Base-by-base conservation (phyloP, 2,113 vertebrate species). In the Triplophysa dalaica region DNA sequence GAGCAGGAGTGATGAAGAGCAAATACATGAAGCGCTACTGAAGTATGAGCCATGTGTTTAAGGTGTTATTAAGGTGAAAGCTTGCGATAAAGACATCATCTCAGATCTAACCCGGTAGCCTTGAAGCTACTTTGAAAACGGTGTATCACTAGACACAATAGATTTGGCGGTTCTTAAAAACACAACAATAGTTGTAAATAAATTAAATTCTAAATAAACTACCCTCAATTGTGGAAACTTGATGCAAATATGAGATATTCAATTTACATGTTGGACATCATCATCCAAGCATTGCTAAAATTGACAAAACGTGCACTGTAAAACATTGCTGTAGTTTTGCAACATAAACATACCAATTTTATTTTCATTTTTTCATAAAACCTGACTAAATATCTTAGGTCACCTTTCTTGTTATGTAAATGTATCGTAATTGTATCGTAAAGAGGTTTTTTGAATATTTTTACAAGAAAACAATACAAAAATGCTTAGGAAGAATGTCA, bases 61-160 rank as follows among this genome's bases (percentile, higher is more conserved):
- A 62, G 33, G 38, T 45, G 70, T 19, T 62, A 75, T 26, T 50
- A 50, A 50, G 16, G 43, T 14, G 10, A 63, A 75, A 75, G 17
- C 73, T 29, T 63, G 17, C 19, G 60, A 63, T 63, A 63, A 50
- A 26, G 73, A 48, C 14, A 61, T 24, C 38, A 43, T 43, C 54
- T 58, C 21, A 2, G 1, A 10, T 38, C 38, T 24, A 45, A 73
- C 1, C 13, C 17, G n/a, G 8, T n/a, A 12, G 16, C 16, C 10
- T 58, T 21, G 21, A 58, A 58, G n/a, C 8, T 58, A 58, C 70
- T 73, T 58, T 72, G 41, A 21, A 41, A 70, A 21, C 54, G 9
- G 16, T 10, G n/a, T 21, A 10, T 21, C 54, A 58, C 19, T 10
- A 10, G 8, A 58, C 19, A n/a, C 54, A 58, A 9, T 19, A 58